A percentile compares a stretch with the other conserved stretches of the same genome.
Conservation (phyloP, 2,888 invertebrate species). For the Eilema sororculum region DNA sequence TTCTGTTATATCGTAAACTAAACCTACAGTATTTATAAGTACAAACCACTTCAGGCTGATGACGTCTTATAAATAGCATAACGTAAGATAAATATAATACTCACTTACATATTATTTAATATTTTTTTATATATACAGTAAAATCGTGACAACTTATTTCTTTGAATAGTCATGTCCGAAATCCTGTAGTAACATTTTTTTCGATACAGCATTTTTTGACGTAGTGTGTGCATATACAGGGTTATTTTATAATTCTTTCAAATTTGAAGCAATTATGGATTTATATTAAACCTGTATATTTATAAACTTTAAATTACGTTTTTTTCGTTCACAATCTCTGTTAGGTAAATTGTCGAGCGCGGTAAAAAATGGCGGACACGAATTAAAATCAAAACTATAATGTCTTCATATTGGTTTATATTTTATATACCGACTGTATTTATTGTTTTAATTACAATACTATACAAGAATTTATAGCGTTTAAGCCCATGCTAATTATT, state of each 20-base stretch:
- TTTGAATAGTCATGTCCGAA: slow-evolving; percentile 50
- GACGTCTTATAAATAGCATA: background rate
- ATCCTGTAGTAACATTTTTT: slow-evolving; percentile 10
- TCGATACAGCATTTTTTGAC: slow-evolving; percentile 11
- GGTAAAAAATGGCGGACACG: background rate
- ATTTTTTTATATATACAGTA: slow-evolving; percentile 29
- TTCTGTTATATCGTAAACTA: too few species aligned
- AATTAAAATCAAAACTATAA: background rate
- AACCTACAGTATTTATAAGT: too few species aligned
- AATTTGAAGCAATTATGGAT: background rate
- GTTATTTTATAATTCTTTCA: background rate
- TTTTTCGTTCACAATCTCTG: background rate
- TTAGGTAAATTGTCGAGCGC: background rate
- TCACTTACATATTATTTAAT: slow-evolving; percentile 16
- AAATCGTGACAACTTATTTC: slow-evolving; percentile 52
- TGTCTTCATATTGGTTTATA: background rate
- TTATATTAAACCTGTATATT: background rate
- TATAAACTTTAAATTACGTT: background rate
- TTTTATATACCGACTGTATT: background rate
- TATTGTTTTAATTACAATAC: slow-evolving; percentile 10
- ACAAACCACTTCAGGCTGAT: background rate
- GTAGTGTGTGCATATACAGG: background rate
- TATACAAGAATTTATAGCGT: slow-evolving; percentile 1
- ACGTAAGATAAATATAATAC: slow-evolving; percentile 22
- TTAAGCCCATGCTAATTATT: slow-evolving; percentile 1